Evolutionary conservation across 2,797 vertebrate genomes (phyloP), one percentile per base, ranked within the genome.

Genomic region (Pampus argenteus): DNA sequence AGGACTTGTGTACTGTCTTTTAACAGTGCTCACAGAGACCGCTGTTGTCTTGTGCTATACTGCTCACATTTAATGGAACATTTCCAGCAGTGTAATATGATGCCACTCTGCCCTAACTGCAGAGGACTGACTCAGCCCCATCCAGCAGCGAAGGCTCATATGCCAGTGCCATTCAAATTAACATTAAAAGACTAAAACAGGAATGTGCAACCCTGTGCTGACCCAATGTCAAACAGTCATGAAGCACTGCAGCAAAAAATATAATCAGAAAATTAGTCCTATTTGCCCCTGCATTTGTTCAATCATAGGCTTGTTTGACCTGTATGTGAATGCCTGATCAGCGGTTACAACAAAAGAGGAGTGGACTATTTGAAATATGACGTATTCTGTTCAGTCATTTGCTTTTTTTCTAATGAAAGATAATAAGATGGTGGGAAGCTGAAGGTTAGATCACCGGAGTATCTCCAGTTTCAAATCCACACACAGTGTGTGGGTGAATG

Each of bases 51-150:
- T 6, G 23, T 73, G 76, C 82, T 73, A 17, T 83, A 57, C 52
- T 74, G 58, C 74, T 81, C 69, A 58, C 72, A 59, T 70, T 84
- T 78, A 88, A 82, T 71, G 76, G 81, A 87, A 87, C 63, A 82
- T 80, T 87, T 86, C 74, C 83, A 83, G 83, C 84, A 54, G 72
- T 73, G 88, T 89, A 89, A 88, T 78, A 74, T 57, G 78, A 91
- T 76, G 75, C 84, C 4, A 22, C 56, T 71, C 66, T 65, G 77
- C 66, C 34, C 40, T 79, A 38, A 61, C 70, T 85, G 82, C 68
- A 23, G 72, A 79, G 63, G 56, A 66, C 83, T 52, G 74, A 34
- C 66, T 69, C 78, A 69, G 67, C 44, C 49, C 29, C 62, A 45
- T 79, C 55, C 74, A 78, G 72, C 71, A 66, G 71, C 4, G 2